These are phyloP conservation scores for Saiga tatarica DNA, from an alignment of 2,113 vertebrate genomes.

Conservation along the genomic window DNA sequence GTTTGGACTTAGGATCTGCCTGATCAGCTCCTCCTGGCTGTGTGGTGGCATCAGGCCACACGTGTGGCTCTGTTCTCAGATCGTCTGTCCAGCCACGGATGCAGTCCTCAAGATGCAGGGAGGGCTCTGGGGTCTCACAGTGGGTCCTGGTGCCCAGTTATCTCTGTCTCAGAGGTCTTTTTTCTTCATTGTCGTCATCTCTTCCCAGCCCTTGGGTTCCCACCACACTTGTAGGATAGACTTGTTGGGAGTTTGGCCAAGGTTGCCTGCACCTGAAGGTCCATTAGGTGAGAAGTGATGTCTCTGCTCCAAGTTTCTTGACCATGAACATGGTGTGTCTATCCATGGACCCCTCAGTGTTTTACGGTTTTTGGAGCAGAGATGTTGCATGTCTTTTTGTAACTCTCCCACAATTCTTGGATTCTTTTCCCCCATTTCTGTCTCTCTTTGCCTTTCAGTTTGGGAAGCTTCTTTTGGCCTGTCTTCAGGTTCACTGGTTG, in stretches of 20 bases:
- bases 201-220: background rate
- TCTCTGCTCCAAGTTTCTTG: background rate
- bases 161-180: fast-evolving
- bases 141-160: too few species aligned
- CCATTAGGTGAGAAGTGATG: fast-evolving
- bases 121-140: background rate
- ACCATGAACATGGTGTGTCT: fast-evolving
- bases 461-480: background rate
- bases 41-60: fast-evolving
- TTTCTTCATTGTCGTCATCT: background rate
- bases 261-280: background rate
- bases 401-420: background rate
- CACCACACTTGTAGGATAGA: background rate
- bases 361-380: background rate
- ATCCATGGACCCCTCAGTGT: background rate
- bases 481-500: too few species aligned
- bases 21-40: too few species aligned
- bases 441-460: background rate
- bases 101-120: background rate
- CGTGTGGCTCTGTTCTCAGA: fast-evolving
- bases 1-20: background rate
- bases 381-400: background rate
- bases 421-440: fast-evolving
- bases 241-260: background rate
- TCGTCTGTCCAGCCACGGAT: background rate